Base-by-base conservation (phyloP, 1,140 invertebrate genomes). In the Drosophila navojoa region DNA sequence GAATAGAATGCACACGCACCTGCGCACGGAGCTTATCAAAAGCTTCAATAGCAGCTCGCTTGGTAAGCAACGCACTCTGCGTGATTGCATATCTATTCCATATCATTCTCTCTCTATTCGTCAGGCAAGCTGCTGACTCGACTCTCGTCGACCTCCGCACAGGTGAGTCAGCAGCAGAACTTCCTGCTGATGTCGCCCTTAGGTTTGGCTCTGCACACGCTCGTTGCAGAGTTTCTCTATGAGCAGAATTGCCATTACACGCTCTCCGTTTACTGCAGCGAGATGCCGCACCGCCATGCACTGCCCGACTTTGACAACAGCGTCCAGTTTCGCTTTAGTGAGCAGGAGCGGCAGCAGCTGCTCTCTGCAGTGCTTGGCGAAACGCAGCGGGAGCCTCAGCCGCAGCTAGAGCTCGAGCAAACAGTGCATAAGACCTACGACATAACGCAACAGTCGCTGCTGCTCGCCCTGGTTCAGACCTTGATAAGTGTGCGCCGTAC, bases 141-240 rank as follows among this genome's bases (percentile, higher is more conserved):
- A 25, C 66, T 71, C 44, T 70, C 42, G 13, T 38, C 32, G 6
- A 71, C 40, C 3, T 27, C 62, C 25, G 44, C 57, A 27, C 70
- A 70, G 44, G 45, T 63, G n/a, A 53, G 29, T 15, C 45, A 27
- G 2, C 52, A 63, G 3, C 27, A 29, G 27, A 53, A 63, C 4
- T 49, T 52, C 11, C 53, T 78, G 29, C 57, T 77, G 1, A 49
- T 74, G 1, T 87, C 84, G 0, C 85, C 91, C 1, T 29, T 91
- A 45, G 38, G 77, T 19, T 45, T 90, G 69, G 75, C 76, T 0
- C 29, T 92, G 49, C 81, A 91, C 58, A 91, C 85, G 2, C 66
- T 92, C 15, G 90, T 92, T 16, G 90, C 91, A 0, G 91, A 92
- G 58, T 92, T 91, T 45, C 69, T 92, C 11, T 79, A 89, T 63